phyloP scores from a whole-genome alignment of 2,888 invertebrate genomes.

The Anoncus sp. region DNA sequence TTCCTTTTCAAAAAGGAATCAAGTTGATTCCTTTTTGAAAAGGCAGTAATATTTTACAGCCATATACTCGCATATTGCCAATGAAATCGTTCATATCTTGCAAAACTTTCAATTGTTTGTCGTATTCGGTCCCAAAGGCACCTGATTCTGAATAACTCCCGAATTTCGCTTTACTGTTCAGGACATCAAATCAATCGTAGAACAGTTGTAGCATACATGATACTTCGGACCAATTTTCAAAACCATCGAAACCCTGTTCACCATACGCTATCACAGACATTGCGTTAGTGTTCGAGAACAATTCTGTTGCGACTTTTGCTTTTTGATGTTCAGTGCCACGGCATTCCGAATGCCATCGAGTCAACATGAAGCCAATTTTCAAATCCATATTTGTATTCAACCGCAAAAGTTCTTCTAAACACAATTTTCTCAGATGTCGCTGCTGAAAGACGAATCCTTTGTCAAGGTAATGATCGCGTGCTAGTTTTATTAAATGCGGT shows the following conservation, averaged over 20 bases:
- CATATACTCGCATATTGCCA: not conserved
- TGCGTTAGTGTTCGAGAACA: conserved; percentile 36
- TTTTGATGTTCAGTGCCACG: conserved; percentile 16
- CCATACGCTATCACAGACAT: conserved; percentile 18
- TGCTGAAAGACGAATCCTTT: conserved; percentile 52
- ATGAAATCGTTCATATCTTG: conserved; percentile 2
- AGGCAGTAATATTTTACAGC: not conserved
- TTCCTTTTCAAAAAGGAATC: not conserved
- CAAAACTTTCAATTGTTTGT: conserved; percentile 26
- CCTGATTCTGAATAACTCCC: conserved; percentile 1
- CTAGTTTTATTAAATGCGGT: conserved; percentile 61
- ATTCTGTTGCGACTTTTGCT: conserved; percentile 22
- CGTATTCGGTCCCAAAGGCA: conserved; percentile 15
- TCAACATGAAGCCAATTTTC: conserved; percentile 11
- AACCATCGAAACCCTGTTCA: not conserved
- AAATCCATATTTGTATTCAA: conserved; percentile 10
- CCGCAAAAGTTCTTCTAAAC: conserved; percentile 11
- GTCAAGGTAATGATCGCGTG: conserved; percentile 60
- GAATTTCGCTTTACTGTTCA: conserved; percentile 22
- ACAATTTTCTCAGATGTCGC: not conserved
- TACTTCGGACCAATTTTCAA: conserved; percentile 7
- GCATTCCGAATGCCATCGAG: not conserved
- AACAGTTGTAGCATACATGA: conserved; percentile 18
- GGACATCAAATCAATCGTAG: conserved; percentile 30
- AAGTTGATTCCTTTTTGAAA: conserved; percentile 13